phyloP scores from a whole-genome alignment of 2,888 invertebrate genomes.

The Cheilosia vulpina region DNA sequence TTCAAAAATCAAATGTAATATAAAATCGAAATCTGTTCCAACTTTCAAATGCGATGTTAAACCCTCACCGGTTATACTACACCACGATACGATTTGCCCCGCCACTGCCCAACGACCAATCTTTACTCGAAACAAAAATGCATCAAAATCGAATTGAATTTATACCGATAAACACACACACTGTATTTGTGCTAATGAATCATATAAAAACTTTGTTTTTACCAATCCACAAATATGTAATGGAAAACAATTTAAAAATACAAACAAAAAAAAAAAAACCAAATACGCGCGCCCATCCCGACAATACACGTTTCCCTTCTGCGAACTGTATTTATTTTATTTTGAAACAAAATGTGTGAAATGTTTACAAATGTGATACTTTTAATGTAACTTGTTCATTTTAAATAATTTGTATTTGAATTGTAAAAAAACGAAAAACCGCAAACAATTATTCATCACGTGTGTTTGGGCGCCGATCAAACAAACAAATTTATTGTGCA shows the following conservation, averaged over 20 bases:
- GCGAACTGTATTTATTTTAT: constrained; percentile 47
- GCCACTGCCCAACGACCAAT: constrained; percentile 70
- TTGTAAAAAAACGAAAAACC: constrained; percentile 26
- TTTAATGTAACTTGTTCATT: constrained; percentile 49
- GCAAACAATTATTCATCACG: constrained; percentile 8
- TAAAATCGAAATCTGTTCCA: constrained; percentile 59
- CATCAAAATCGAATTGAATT: background rate
- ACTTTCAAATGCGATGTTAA: constrained; percentile 60
- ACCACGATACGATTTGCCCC: constrained; percentile 73
- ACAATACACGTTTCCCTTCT: constrained; percentile 54
- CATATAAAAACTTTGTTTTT: constrained; percentile 59
- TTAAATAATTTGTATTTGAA: constrained; percentile 47
- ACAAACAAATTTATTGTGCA: constrained; percentile 39
- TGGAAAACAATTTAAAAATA: constrained; percentile 16
- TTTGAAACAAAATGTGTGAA: constrained; percentile 65
- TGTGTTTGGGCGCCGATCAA: constrained; percentile 51
- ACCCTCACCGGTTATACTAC: constrained; percentile 64
- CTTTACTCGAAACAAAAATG: constrained; percentile 42
- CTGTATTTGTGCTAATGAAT: constrained; percentile 60
- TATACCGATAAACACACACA: constrained; percentile 5
- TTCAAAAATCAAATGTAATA: constrained; percentile 32
- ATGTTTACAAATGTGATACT: constrained; percentile 60
- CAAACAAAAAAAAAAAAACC: background rate
- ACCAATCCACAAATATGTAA: constrained; percentile 34
- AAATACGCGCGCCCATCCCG: constrained; percentile 41